Percentiles rank a stretch among this genome's conserved stretches.
These are phyloP conservation scores for Epinephelus awoara DNA, from an alignment of 2,797 vertebrate genomes.

Conservation along the genomic window DNA sequence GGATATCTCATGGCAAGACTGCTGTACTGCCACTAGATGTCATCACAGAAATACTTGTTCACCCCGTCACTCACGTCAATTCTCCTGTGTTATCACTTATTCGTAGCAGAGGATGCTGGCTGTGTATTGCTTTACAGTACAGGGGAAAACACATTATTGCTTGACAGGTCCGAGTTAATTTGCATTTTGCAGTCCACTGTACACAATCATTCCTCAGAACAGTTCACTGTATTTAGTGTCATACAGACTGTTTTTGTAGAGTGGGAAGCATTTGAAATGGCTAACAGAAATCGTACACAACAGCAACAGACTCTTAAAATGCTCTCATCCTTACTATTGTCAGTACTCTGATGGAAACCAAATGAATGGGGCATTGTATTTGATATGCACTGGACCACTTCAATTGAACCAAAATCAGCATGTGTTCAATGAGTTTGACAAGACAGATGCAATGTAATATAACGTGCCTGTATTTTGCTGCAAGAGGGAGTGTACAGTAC, in stretches of 20 bases:
- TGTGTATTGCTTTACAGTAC: slow-evolving; percentile 31
- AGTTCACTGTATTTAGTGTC: slow-evolving; percentile 33
- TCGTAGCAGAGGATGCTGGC: slow-evolving; percentile 21
- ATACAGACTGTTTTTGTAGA: slow-evolving; percentile 43
- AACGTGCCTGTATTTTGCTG: slow-evolving; percentile 85
- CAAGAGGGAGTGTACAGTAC: slow-evolving; percentile 77
- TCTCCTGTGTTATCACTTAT: slow-evolving; percentile 26
- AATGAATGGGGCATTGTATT: slow-evolving; percentile 77
- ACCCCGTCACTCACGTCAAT: slow-evolving; percentile 20
- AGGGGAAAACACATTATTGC: slow-evolving; percentile 6
- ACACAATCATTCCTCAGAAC: slow-evolving; percentile 54
- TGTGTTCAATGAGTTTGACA: slow-evolving; percentile 77
- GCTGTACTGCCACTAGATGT: slow-evolving; percentile 55
- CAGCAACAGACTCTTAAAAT: slow-evolving; percentile 50
- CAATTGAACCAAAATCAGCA: slow-evolving; percentile 80
- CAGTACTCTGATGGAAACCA: slow-evolving; percentile 75
- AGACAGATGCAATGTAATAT: slow-evolving; percentile 84
- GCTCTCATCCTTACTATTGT: slow-evolving; percentile 62
- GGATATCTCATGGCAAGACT: slow-evolving; percentile 34
- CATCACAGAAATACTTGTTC: slow-evolving; percentile 41
- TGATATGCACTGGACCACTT: slow-evolving; percentile 78
- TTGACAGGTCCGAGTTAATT: slow-evolving; percentile 35
- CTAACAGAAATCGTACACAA: slow-evolving; percentile 44
- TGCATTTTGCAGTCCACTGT: slow-evolving; percentile 60
- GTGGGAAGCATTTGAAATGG: slow-evolving; percentile 44